These are phyloP conservation scores for Crotophaga sulcirostris DNA, from an alignment of 2,113 vertebrate species.

Conservation along the genomic window DNA sequence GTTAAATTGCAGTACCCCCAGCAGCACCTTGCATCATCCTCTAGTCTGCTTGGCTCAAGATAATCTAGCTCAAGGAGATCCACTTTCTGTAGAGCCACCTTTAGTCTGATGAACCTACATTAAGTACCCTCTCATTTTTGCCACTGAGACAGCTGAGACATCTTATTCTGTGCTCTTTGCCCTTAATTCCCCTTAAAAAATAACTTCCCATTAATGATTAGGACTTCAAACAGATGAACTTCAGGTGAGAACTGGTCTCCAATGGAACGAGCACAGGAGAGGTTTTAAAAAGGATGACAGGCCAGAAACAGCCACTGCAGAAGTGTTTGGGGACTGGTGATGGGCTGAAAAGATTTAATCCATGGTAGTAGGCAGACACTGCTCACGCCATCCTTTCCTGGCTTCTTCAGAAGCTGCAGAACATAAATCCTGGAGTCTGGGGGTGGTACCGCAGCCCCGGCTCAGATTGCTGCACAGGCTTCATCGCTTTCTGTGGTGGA, in stretches of 20 bases:
- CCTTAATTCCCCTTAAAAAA: neutral
- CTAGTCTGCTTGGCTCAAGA: neutral
- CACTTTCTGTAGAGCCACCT: neutral
- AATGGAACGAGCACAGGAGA: neutral
- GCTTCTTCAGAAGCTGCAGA: neutral
- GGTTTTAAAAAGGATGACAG: neutral
- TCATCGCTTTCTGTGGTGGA: neutral
- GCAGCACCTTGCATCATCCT: neutral
- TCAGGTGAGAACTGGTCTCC: neutral
- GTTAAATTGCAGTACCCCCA: neutral
- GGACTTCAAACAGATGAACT: neutral
- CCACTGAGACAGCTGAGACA: neutral
- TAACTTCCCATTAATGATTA: neutral
- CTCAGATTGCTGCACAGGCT: neutral
- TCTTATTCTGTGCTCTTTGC: neutral
- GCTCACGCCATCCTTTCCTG: neutral
- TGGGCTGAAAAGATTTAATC: neutral
- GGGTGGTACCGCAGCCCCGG: neutral
- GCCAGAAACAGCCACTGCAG: neutral
- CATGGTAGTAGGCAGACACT: neutral
- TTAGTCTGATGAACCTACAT: neutral
- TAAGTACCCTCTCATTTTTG: neutral
- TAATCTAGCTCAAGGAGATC: neutral
- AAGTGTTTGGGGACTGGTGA: fast-evolving
- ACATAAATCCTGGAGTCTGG: neutral